Percentiles rank a stretch among this genome's conserved stretches.
Conservation (phyloP, 1,140 invertebrate species). For the Vanessa atalanta region DNA sequence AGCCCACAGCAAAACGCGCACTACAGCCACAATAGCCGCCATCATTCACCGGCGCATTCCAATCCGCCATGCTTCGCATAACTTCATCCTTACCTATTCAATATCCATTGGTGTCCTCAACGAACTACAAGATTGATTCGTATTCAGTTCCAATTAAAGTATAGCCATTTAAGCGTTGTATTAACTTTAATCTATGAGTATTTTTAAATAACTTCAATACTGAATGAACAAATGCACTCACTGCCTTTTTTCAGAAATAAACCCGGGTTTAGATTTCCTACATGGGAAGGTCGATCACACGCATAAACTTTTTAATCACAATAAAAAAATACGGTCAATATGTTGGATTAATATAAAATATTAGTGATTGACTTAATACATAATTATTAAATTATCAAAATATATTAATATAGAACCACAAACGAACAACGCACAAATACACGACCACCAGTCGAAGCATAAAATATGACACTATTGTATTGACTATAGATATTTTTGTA, state of each 20-base stretch:
- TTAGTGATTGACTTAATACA: slow-evolving; percentile 4
- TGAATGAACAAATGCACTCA: slow-evolving; percentile 18
- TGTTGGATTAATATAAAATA: slow-evolving; percentile 8
- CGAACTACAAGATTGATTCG: slow-evolving; percentile 4
- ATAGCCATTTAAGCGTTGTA: slow-evolving; percentile 10
- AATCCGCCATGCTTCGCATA: slow-evolving; percentile 39
- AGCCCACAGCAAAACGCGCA: slow-evolving; percentile 10
- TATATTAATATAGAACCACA: slow-evolving; percentile 20
- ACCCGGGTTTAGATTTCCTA: slow-evolving; percentile 30
- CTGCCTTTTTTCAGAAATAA: slow-evolving; percentile 41
- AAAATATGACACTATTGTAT: slow-evolving; percentile 37
- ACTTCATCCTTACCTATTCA: slow-evolving; percentile 56
- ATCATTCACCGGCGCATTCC: slow-evolving; percentile 48
- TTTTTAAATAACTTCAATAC: slow-evolving; percentile 14
- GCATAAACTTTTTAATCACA: slow-evolving; percentile 17
- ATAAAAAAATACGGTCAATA: neutral
- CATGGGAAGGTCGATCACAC: slow-evolving; percentile 27
- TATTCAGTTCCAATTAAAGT: slow-evolving; percentile 17
- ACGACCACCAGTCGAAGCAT: slow-evolving; percentile 33
- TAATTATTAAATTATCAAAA: slow-evolving; percentile 1
- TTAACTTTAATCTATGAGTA: slow-evolving; percentile 10
- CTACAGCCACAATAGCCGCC: slow-evolving; percentile 38
- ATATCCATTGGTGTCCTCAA: slow-evolving; percentile 52
- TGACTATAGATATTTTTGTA: slow-evolving; percentile 11
- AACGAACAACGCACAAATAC: slow-evolving; percentile 34